Conservation (phyloP, 2,797 vertebrate genomes). For the Siniperca scherzeri region DNA sequence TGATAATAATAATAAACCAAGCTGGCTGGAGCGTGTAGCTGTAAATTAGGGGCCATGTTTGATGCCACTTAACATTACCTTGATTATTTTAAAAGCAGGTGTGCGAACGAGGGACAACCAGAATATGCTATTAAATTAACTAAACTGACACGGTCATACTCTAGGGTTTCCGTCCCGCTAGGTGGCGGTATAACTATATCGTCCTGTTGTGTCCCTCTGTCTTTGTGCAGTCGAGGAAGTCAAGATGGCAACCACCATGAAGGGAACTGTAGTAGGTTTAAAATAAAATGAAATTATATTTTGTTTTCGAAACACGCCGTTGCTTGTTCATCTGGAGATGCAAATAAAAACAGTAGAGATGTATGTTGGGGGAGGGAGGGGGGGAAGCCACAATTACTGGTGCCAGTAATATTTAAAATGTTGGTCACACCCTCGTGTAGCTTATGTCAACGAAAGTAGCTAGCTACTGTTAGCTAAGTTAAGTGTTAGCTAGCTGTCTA, state of each 20-base stretch:
- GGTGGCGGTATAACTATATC: constrained; percentile 49
- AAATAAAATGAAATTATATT: neutral
- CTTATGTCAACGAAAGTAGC: neutral
- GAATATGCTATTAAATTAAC: accelerated
- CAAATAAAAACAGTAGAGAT: accelerated
- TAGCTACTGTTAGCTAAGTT: neutral
- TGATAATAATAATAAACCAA: neutral
- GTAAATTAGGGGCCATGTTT: neutral
- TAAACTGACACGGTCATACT: neutral
- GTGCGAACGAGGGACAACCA: accelerated
- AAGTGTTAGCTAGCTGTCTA: neutral
- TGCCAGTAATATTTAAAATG: neutral
- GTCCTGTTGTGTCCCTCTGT: neutral
- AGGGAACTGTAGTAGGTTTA: constrained; percentile 87
- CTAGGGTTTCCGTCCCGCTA: neutral
- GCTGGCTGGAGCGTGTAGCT: neutral
- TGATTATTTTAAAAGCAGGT: neutral
- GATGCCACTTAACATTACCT: neutral
- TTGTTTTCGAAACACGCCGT: accelerated
- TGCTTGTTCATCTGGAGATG: accelerated
- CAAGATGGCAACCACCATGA: constrained; percentile 91
- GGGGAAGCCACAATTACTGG: accelerated
- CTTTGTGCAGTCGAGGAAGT: constrained; percentile 56
- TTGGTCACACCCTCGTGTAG: constrained; percentile 58
- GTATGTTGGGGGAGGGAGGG: no score